phyloP scores from a whole-genome alignment of 1,140 invertebrate genomes.

The Saccostrea cuccullata region DNA sequence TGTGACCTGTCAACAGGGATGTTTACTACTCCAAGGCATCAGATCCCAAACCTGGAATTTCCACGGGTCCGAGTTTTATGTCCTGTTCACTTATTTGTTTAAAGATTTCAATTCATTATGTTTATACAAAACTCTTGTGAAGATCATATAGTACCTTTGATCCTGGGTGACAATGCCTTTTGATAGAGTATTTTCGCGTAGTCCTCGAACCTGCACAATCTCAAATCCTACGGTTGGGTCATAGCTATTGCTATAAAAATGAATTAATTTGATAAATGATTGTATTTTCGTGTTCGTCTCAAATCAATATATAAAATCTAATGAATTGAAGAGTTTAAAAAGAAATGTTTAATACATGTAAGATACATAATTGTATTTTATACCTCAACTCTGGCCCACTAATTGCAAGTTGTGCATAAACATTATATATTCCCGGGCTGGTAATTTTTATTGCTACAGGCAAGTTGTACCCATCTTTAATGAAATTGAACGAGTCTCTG shows the following conservation, averaged over 20 bases:
- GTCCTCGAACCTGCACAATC: neutral
- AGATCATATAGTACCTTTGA: neutral
- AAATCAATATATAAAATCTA: too few relatives aligned
- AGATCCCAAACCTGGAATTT: too few relatives aligned
- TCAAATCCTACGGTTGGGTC: neutral
- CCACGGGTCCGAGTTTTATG: too few relatives aligned
- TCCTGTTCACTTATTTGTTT: too few relatives aligned
- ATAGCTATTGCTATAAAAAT: neutral
- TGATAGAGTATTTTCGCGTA: neutral
- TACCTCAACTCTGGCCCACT: neutral
- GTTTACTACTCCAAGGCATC: too few relatives aligned
- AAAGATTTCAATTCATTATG: too few relatives aligned
- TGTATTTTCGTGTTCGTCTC: too few relatives aligned
- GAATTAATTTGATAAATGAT: neutral
- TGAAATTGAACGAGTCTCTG: neutral
- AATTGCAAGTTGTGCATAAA: constrained; percentile 1
- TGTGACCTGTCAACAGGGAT: too few relatives aligned
- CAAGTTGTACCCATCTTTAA: constrained; percentile 11
- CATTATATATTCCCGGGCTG: neutral
- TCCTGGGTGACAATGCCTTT: neutral
- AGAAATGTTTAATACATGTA: too few relatives aligned
- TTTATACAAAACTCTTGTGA: too few relatives aligned
- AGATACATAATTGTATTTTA: neutral
- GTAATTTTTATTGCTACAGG: neutral
- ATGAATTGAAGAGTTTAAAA: too few relatives aligned